These are phyloP conservation scores for Vesta saturnalis DNA, from an alignment of 2,888 invertebrate genomes.

Conservation along the genomic window DNA sequence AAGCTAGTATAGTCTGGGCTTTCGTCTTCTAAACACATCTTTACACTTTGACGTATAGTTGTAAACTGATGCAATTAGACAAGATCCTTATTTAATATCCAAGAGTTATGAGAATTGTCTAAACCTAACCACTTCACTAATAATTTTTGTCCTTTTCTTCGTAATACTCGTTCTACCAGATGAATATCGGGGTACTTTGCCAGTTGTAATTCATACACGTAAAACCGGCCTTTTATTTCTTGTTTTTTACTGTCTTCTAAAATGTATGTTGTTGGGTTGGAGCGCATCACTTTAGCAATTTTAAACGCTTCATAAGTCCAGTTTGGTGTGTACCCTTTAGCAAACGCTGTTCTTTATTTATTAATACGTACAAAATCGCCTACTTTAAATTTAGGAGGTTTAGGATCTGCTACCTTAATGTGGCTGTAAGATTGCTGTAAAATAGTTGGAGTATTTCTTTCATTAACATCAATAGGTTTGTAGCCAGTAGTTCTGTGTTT, in stretches of 20 bases:
- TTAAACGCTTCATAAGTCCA: constrained; percentile 56
- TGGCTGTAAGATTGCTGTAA: constrained; percentile 48
- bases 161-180: constrained; percentile 43
- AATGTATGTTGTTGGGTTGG: constrained; percentile 50
- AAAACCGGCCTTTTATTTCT: constrained; percentile 36
- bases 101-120: constrained; percentile 4
- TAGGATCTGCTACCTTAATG: not conserved
- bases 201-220: constrained; percentile 42
- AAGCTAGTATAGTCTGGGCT: not conserved
- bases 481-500: constrained; percentile 44
- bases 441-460: constrained; percentile 46
- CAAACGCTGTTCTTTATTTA: constrained; percentile 51
- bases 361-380: constrained; percentile 53
- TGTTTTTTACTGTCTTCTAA: constrained; percentile 43
- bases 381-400: constrained; percentile 40
- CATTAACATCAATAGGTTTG: not conserved
- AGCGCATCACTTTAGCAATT: constrained; percentile 47
- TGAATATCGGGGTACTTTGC: constrained; percentile 34
- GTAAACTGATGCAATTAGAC: too few species aligned
- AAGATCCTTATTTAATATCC: not conserved
- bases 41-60: too few species aligned
- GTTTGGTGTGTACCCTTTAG: constrained; percentile 54
- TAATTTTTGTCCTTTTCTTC: constrained; percentile 22
- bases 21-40: not conserved
- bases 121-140: constrained; percentile 42